Percentiles rank a stretch among this genome's conserved stretches.
These are phyloP conservation scores for Lymantria dispar DNA, from an alignment of 2,888 invertebrate species.

Conservation along the genomic window DNA sequence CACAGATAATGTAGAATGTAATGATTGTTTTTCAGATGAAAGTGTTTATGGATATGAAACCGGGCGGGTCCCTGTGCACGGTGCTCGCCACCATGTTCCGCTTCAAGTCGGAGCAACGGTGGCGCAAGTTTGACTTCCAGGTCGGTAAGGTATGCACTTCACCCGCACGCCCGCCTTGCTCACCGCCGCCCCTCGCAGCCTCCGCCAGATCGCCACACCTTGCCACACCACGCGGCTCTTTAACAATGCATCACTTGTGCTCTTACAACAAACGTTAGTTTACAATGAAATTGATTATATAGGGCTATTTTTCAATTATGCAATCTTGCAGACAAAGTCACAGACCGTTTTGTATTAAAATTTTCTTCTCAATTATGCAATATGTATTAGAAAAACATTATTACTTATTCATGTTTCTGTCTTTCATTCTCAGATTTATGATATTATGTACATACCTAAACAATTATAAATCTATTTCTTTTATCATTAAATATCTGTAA, in stretches of 20 bases:
- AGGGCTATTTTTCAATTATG: too few species aligned
- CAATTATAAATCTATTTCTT: too few species aligned
- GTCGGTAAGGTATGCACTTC: conserved; percentile 88
- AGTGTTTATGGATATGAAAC: conserved; percentile 97
- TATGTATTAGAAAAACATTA: too few species aligned
- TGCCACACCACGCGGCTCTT: conserved; percentile 44
- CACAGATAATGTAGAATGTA: background rate
- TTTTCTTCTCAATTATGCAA: too few species aligned
- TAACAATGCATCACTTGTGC: conserved; percentile 53
- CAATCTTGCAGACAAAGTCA: too few species aligned
- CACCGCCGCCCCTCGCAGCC: conserved; percentile 53
- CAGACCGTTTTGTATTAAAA: too few species aligned
- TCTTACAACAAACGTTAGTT: background rate
- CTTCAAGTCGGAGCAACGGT: conserved; percentile 97
- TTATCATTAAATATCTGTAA: too few species aligned
- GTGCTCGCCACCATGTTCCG: conserved; percentile 96
- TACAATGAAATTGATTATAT: background rate
- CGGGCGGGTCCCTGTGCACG: conserved; percentile 95
- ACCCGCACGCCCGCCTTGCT: conserved; percentile 64
- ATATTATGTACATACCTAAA: too few species aligned
- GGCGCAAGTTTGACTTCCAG: conserved; percentile 96
- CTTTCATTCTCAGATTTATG: too few species aligned
- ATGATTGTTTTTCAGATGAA: conserved; percentile 86
- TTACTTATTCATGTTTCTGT: too few species aligned
- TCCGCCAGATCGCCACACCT: conserved; percentile 37